phyloP scores from a whole-genome alignment of 2,888 invertebrate genomes.

The Acrobasis repandana region DNA sequence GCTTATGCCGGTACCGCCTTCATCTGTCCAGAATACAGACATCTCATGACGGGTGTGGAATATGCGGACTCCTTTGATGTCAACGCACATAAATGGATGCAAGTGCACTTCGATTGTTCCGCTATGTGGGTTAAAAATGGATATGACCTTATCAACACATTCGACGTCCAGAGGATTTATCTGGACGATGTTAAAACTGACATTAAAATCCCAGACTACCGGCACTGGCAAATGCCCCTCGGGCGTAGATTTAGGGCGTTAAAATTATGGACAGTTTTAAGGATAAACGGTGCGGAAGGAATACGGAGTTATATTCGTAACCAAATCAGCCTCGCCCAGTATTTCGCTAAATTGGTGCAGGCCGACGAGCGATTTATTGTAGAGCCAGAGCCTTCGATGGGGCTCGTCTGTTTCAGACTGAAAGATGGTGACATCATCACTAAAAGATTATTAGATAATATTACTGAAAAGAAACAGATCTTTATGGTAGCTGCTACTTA shows the following conservation, averaged over 20 bases:
- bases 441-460: slow-evolving; percentile 86
- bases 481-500: slow-evolving; percentile 91
- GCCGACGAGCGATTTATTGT: slow-evolving; percentile 91
- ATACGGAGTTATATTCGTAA: slow-evolving; percentile 89
- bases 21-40: slow-evolving; percentile 94
- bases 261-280: slow-evolving; percentile 96
- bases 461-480: slow-evolving; percentile 89
- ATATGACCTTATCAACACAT: slow-evolving; percentile 90
- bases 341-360: slow-evolving; percentile 88
- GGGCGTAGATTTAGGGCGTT: slow-evolving; percentile 94
- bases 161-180: slow-evolving; percentile 96
- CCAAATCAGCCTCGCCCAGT: slow-evolving; percentile 88
- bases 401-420: slow-evolving; percentile 94
- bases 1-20: slow-evolving; percentile 97
- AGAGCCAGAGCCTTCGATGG: slow-evolving; percentile 87
- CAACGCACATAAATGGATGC: slow-evolving; percentile 98
- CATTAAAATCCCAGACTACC: slow-evolving; percentile 83
- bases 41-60: slow-evolving; percentile 90
- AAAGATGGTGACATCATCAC: slow-evolving; percentile 88
- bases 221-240: slow-evolving; percentile 94
- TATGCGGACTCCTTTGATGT: slow-evolving; percentile 95
- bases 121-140: slow-evolving; percentile 95
- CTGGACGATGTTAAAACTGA: slow-evolving; percentile 84
- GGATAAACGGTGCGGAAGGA: slow-evolving; percentile 91
- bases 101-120: slow-evolving; percentile 97